Conservation (phyloP, 1,140 invertebrate species). For the Drosophila fuyamai region DNA sequence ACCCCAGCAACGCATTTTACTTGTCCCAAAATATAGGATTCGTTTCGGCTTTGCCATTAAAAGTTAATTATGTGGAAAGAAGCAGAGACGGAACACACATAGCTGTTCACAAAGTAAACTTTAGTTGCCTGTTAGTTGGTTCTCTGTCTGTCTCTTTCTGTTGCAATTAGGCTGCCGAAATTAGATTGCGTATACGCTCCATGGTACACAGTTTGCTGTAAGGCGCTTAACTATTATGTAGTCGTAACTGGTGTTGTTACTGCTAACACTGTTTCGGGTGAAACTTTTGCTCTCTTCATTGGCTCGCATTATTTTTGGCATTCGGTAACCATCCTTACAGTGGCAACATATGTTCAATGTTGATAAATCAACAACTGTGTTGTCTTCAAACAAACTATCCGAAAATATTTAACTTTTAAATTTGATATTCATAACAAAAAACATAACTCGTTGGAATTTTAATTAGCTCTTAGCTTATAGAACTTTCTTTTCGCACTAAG, state of each 20-base stretch:
- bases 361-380: too few species aligned
- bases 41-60: slow-evolving; percentile 57
- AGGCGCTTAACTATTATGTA: slow-evolving; percentile 65
- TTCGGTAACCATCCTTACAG: slow-evolving; percentile 9
- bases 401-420: too few species aligned
- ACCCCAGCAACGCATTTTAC: not conserved
- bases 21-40: slow-evolving; percentile 29
- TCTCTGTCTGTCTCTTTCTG: not conserved
- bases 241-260: slow-evolving; percentile 27
- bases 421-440: too few species aligned
- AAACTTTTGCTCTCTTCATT: slow-evolving; percentile 20
- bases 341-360: not conserved
- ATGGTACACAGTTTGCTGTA: slow-evolving; percentile 63
- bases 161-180: slow-evolving; percentile 73
- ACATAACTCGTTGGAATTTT: too few species aligned
- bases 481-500: too few species aligned
- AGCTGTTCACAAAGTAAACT: slow-evolving; percentile 38
- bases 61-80: slow-evolving; percentile 75
- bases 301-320: slow-evolving; percentile 36
- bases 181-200: slow-evolving; percentile 74
- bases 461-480: too few species aligned
- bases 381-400: too few species aligned
- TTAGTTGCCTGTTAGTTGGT: slow-evolving; percentile 48
- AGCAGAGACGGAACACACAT: slow-evolving; percentile 12
- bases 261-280: not conserved